Evolutionary conservation across 2,797 vertebrate species (phyloP), one percentile per base, ranked within the genome.

Genomic region (Protonibea diacanthus): DNA sequence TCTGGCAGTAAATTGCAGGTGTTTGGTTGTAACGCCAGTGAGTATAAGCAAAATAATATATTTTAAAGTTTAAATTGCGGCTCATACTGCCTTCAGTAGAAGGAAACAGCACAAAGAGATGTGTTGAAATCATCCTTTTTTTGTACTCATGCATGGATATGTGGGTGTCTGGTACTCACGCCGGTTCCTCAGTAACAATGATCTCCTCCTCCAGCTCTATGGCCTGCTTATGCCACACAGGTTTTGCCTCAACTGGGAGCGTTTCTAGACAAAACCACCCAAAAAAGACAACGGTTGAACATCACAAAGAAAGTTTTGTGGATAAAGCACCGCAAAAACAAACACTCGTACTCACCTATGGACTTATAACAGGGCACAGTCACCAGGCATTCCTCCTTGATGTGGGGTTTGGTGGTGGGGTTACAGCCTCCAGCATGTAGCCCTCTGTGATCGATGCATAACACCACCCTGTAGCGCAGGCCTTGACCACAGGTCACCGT

Each of bases 401-500:
- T 97, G 90, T 99, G 97, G 40, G 98, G 98, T 85, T 99, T 99
- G 87, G 96, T 96, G 91, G 97, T 96, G 52, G 96, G 92, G 83
- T 95, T 97, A 84, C 98, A 99, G 44, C 98, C 98, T 62, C 98
- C 97, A 1, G 97, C 97, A 49, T 99, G 98, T 74, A 97, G 94
- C 3, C 97, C 98, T 56, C 97, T 94, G 88, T 99, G 95, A 88
- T 99, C 97, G 61, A 99, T 97, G 92, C 98, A 99, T 40, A 99
- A 93, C 71, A 99, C 98, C 62, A 99, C 98, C 52, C 98, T 96
- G 86, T 99, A 99, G 86, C 96, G 95, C 79, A 99, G 96, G 20
- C 98, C 98, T 86, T 99, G 97, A 52, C 98, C 98, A 87, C 98
- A 99, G 0, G 97, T 99, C 90, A 98, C 97, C 0, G 97, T 99